Base-by-base conservation (phyloP, 2,888 invertebrate genomes). In the Xylota segnis region DNA sequence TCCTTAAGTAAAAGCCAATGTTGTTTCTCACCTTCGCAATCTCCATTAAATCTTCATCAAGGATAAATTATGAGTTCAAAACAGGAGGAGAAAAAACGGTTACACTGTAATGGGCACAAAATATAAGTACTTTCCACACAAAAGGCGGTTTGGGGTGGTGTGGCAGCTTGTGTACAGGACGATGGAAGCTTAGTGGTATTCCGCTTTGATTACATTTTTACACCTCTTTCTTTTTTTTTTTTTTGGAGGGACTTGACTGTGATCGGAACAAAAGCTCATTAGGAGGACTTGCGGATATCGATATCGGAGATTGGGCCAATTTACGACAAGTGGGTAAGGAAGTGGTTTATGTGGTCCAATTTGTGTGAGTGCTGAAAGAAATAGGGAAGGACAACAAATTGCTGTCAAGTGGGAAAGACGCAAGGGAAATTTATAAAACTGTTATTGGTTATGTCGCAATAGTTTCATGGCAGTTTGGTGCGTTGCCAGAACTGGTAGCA, bases 11-110 rank as follows among this genome's bases (percentile, higher is more conserved):
- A 72, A 82, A 77, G 72, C 76, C 72, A 86, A 77, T 77, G 82
- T 82, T 81, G 72, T 63, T 86, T 86, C 81, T 76, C 86, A 86
- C 86, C 82, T 86, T 82, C 43, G 43, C 71, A 86, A 82, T 86
- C 81, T 86, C 76, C 86, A 86, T 86, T 86, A 86, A 86, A 86
- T 86, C 82, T 72, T 86, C 82, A 86, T 86, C 86, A 86, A 63
- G 66, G 76, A 82, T 86, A 68, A 86, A 86, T 82, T 86, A 86
- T 81, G 81, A 86, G 82, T 43, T 32, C 23, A 66, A 84, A 76
- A 76, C 34, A 37, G 61, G 29, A 10, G 1, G 47, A 76, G 40
- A 56, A 52, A 18, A 76, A 70, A 75, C 61, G 34, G 78, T 63
- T 78, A 61, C 34, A 40, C 32, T 32, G 45, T 68, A 81, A 81